These are phyloP conservation scores for Hippocampus guttulatus DNA, from an alignment of 2,113 vertebrate species.

Conservation along the genomic window DNA sequence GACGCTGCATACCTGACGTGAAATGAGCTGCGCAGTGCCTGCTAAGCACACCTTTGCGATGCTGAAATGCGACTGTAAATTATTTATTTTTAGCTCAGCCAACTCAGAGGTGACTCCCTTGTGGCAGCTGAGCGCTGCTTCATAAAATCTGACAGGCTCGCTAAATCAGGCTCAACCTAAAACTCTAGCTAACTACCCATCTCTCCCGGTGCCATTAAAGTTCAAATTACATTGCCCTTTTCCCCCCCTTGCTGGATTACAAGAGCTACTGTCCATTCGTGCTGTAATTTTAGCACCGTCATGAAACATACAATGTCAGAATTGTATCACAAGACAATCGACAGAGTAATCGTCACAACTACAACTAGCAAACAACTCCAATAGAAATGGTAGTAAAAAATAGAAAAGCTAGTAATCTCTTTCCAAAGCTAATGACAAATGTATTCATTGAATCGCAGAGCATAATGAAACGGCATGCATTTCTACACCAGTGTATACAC, in stretches of 20 bases:
- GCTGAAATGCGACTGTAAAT: constrained; percentile 6
- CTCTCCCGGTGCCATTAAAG: background rate
- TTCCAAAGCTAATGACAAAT: too few relatives aligned
- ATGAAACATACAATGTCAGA: background rate
- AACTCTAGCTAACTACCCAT: background rate
- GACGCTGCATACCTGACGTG: constrained; percentile 13
- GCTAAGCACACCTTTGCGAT: constrained; percentile 3
- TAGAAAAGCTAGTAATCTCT: background rate
- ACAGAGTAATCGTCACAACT: background rate
- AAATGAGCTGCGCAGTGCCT: background rate
- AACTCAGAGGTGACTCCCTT: background rate
- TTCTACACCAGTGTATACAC: too few relatives aligned
- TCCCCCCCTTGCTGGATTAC: background rate
- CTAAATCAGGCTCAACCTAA: constrained; percentile 1
- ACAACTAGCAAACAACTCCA: background rate
- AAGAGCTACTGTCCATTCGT: background rate
- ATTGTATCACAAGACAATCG: background rate
- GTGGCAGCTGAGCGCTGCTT: constrained; percentile 3
- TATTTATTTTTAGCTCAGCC: background rate
- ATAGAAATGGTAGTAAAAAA: background rate
- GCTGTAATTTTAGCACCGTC: background rate
- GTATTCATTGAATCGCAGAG: background rate
- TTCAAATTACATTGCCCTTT: background rate
- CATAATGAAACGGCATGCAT: background rate
- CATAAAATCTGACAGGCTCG: constrained; percentile 3